Evolutionary conservation across 2,888 invertebrate species (phyloP), one percentile per base, ranked within the genome.

Genomic region (Cryptops parisi): DNA sequence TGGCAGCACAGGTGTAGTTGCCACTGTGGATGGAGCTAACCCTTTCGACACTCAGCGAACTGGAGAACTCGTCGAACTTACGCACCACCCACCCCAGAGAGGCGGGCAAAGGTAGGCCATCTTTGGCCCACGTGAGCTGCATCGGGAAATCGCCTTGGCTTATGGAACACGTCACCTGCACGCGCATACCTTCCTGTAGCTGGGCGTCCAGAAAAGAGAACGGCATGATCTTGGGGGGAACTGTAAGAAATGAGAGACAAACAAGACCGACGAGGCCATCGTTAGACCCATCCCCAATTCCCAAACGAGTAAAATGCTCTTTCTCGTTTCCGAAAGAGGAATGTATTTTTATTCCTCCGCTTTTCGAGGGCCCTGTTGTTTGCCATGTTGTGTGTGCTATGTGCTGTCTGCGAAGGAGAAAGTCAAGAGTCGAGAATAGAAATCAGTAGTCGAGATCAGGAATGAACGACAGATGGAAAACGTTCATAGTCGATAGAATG

Each of bases 221-320:
- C 47, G 57, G 57, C 48, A 57, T 52, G 47, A 57, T 57, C 39
- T 54, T 54, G 33, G 57, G 57, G 19, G 57, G 57, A 24, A 57
- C 57, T 57, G 53, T 38, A 55, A 55, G 41, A 33, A 27, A 26
- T 23, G 38, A 9, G 33, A 6, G 15, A 33, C 33, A n/a, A n/a
- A n/a, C n/a, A 46, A 46, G 25, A 46, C 15, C 46, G 27, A 17
- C 26, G 46, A 19, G 24, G 25, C 21, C 23, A 44, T 9, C 6
- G 27, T 46, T 46, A 46, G 46, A 26, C 26, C 46, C 19, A 26
- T 25, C 46, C 25, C 26, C 27, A 46, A 46, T 27, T 25, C 25
- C 46, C 25, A 25, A 46, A 46, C 46, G n/a, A n/a, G n/a, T n/a
- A n/a, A n/a, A n/a, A n/a, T n/a, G n/a, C n/a, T n/a, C n/a, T 33